Base-by-base conservation (phyloP, 2,113 vertebrate species). In the Leiothrix lutea region DNA sequence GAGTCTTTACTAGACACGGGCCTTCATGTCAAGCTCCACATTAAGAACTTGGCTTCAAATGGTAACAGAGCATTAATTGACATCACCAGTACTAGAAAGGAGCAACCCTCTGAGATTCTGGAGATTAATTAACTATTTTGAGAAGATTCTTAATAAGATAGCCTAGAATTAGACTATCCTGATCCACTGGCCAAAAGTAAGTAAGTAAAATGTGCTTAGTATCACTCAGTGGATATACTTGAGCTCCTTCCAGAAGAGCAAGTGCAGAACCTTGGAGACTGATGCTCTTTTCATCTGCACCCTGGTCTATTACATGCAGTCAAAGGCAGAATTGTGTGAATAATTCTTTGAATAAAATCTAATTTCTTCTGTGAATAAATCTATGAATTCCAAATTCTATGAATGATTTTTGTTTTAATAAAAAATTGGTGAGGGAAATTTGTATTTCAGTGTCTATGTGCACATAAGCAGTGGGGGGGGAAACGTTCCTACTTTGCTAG, bases 11-110 rank as follows among this genome's bases (percentile, higher is more conserved):
- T 88, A 95, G 96, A 92, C 90, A 80, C 0, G 0, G 93, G 89
- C 78, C 94, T 95, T 97, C 80, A 78, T 64, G 88, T 95, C 89
- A 62, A 97, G 80, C 56, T 97, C 88, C 94, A 73, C 88, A 80
- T 73, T 69, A 94, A 88, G 88, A 66, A 78, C 81, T 92, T 92
- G 24, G 67, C 96, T 97, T 96, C 92, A 95, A 92, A 95, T 48
- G 24, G 26, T 92, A 90, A 95, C 67, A 94, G 66, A 97, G 86
- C 81, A 95, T 50, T 90, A 97, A 96, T 12, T 95, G 93, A 71
- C 88, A 96, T 90, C 86, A 94, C 58, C 90, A 78, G 66, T 81
- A 65, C 2, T 44, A 88, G 69, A 93, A 95, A 94, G 80, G 91
- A 96, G 69, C 70, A 97, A 89, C 12, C 17, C 50, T 23, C 84